Evolutionary conservation across 2,113 vertebrate genomes (phyloP).

Genomic region (Odobenus rosmarus): DNA sequence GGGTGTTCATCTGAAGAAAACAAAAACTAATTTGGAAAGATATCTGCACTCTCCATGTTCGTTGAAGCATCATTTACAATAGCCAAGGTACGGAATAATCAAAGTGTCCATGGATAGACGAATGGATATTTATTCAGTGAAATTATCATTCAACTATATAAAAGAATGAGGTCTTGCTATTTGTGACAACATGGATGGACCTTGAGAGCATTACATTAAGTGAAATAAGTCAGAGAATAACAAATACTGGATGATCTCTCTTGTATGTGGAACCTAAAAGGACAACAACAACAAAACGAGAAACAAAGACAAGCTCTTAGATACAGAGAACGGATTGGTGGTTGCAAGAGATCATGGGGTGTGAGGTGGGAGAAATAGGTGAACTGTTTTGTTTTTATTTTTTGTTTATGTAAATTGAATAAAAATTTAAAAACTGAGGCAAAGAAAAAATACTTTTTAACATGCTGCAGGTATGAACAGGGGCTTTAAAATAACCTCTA

Average conservation of each 20-base stretch:
- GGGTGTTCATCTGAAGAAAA: neutral
- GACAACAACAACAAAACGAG: neutral
- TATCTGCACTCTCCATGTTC: neutral
- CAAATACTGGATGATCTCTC: neutral
- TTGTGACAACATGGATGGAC: neutral
- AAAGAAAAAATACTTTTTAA: neutral
- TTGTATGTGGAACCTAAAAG: neutral
- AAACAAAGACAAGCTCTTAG: neutral
- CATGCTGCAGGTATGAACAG: neutral
- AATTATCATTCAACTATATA: neutral
- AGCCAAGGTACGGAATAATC: neutral
- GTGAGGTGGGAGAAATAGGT: neutral
- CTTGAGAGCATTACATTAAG: neutral
- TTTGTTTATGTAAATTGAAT: neutral
- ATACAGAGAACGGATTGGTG: neutral
- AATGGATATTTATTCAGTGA: neutral
- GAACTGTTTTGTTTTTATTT: neutral
- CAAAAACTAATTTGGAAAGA: neutral
- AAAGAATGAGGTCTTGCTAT: neutral
- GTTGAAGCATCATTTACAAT: neutral
- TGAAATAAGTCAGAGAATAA: neutral
- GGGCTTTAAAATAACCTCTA: slow-evolving; percentile 14
- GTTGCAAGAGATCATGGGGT: neutral
- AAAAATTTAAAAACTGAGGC: neutral
- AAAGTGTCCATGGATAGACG: too few species aligned